Base-by-base conservation (phyloP, 1,140 invertebrate genomes). In the Triops longicaudatus region DNA sequence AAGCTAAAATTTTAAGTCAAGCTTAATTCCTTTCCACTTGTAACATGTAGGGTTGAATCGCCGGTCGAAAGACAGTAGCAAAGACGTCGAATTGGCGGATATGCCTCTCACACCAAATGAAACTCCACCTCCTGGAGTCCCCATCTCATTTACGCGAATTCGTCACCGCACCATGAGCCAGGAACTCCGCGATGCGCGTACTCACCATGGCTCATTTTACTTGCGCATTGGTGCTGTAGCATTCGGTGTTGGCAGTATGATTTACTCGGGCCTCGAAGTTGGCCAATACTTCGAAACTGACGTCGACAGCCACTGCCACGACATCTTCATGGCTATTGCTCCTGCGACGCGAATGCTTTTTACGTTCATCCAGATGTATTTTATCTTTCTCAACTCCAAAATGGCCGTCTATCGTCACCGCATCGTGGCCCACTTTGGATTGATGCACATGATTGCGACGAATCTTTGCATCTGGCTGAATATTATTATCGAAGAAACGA, bases 401-500 rank as follows among this genome's bases (percentile, higher is more conserved):
- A 94, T 96, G 89, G 91, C 92, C 85, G 92, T 95, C 2, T 93
- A 93, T 83, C 91, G 92, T 78, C 92, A 95, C 83, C 92, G 93
- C 83, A 88, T 94, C 44, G 88, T 94, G 26, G 87, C 88, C 41
- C 84, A 88, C 79, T 88, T 90, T 79, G 88, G 89, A 1, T 80
- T 90, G 28, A 89, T 89, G 88, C 86, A 87, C 80, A 84, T 86
- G 82, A 84, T 87, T 43, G 85, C 82, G n/a, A 86, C 86, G 9
- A 90, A 90, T 79, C 83, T 90, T 28, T 90, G 88, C 80, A 88
- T 89, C 77, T 90, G 89, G 89, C 82, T 90, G 1, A 87, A 88
- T 77, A 88, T 89, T 7, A 84, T 90, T 1, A 86, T 90, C 71
- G 85, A 89, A 79, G 89, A 90, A 82, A 90, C 89, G 0, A 88